Base-by-base conservation (phyloP, 2,797 vertebrate species). In the Huso huso region DNA sequence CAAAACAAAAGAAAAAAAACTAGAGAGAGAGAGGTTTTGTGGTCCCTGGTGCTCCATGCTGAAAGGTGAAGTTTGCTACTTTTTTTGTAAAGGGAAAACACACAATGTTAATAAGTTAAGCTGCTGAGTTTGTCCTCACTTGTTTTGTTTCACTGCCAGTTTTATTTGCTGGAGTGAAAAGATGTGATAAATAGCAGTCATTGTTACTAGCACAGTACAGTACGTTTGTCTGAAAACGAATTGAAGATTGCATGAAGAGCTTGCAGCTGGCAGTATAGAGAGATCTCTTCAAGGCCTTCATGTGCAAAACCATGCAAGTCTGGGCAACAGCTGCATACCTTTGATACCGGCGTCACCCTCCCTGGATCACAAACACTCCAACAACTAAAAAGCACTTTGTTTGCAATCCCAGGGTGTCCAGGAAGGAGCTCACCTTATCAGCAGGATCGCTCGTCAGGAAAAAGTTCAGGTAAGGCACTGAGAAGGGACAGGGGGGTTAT, bases 241-340 rank as follows among this genome's bases (percentile, higher is more conserved):
- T 37, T 37, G 23, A 37, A 37, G 23, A 37, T 37, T 37, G 23
- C 23, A 37, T 37, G 23, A 37, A 4, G 23, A 37, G 23, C 23
- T 37, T 37, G 23, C 23, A 37, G 23, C 23, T 37, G 23, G 23
- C 23, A 37, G 23, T 37, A 37, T 37, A 37, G 23, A 37, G 23
- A 37, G 23, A 37, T 37, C 23, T 0, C 62, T 66, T 60, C 65
- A 66, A 66, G 69, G 69, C 69, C 69, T 66, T 70, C 48, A 61
- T 63, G 60, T 66, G 65, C 63, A 37, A 37, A 37, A 61, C 61
- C 65, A 62, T 55, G 81, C 90, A 73, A 88, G 90, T 79, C 86
- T 75, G 77, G 90, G 77, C 90, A 90, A 82, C 64, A 67, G 78
- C 77, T 76, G 68, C 80, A 84, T 86, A 82, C 76, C 84, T 86